Conservation (phyloP, 2,888 invertebrate genomes). For the Ectemnius lituratus region DNA sequence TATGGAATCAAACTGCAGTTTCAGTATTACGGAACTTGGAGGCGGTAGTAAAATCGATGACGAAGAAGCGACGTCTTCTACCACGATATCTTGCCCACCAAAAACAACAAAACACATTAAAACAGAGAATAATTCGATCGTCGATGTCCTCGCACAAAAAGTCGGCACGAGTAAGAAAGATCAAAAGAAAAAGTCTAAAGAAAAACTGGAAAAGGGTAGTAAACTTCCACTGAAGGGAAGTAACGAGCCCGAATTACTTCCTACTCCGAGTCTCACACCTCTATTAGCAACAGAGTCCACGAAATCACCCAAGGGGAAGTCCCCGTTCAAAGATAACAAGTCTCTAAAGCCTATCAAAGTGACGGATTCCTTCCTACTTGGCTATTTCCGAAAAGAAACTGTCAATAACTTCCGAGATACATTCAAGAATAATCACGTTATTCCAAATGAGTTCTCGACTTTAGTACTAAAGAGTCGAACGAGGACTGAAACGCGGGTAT, state of each 20-base stretch:
- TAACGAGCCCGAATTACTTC: conserved; percentile 80
- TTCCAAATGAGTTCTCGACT: conserved; percentile 83
- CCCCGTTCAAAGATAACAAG: conserved; percentile 65
- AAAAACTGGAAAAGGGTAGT: conserved; percentile 75
- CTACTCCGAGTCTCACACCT: conserved; percentile 82
- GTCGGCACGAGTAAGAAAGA: conserved; percentile 80
- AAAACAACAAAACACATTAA: conserved; percentile 74
- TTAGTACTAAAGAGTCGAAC: conserved; percentile 87
- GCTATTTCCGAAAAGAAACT: conserved; percentile 85
- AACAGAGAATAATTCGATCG: conserved; percentile 81
- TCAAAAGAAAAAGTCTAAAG: conserved; percentile 80
- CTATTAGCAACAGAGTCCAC: conserved; percentile 52
- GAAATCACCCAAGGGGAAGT: conserved; percentile 61
- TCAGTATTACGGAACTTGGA: conserved; percentile 77
- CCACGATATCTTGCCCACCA: conserved; percentile 82
- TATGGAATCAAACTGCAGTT: conserved; percentile 84
- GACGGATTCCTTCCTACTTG: conserved; percentile 81
- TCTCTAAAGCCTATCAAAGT: conserved; percentile 68
- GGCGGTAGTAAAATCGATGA: conserved; percentile 82
- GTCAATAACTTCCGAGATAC: conserved; percentile 84
- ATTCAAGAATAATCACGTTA: conserved; percentile 83
- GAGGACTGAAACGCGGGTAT: conserved; percentile 85
- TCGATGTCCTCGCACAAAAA: conserved; percentile 84
- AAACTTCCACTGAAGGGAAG: conserved; percentile 82
- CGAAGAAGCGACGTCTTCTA: conserved; percentile 83